These are phyloP conservation scores for Megaptera novaeangliae DNA, from an alignment of 2,113 vertebrate genomes.

Conservation along the genomic window DNA sequence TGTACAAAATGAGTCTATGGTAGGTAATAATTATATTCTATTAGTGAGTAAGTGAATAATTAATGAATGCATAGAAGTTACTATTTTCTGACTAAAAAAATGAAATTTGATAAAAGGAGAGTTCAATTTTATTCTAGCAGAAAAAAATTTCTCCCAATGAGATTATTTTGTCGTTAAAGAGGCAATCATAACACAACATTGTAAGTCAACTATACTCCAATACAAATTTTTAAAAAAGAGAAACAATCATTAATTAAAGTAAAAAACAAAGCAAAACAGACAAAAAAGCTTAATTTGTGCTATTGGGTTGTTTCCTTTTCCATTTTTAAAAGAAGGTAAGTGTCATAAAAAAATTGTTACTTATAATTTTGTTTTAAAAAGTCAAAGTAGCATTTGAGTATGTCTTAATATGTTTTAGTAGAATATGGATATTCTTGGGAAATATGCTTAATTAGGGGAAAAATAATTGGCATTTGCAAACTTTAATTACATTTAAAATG, in stretches of 20 bases:
- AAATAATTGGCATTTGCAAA: background rate
- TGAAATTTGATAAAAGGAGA: background rate
- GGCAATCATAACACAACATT: too few relatives aligned
- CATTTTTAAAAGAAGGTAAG: conserved; percentile 11
- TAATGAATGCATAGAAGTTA: background rate
- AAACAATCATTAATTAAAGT: background rate
- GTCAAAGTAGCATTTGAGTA: background rate
- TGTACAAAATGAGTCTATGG: background rate
- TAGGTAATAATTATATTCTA: background rate
- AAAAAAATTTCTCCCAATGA: conserved; percentile 10
- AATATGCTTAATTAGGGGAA: background rate
- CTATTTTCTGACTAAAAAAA: conserved; percentile 1
- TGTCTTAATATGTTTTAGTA: background rate
- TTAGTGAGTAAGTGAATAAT: background rate
- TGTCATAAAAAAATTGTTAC: background rate
- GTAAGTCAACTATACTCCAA: too few relatives aligned
- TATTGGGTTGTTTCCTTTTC: background rate
- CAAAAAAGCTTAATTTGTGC: background rate
- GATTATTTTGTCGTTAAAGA: conserved; percentile 23
- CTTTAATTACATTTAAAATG: conserved; percentile 33
- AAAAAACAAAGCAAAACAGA: background rate
- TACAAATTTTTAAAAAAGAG: background rate
- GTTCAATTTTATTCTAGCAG: conserved; percentile 27
- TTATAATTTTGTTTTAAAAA: conserved; percentile 18
- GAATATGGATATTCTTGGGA: background rate